These are phyloP conservation scores for Elgaria multicarinata DNA, from an alignment of 2,113 vertebrate genomes.

Conservation along the genomic window DNA sequence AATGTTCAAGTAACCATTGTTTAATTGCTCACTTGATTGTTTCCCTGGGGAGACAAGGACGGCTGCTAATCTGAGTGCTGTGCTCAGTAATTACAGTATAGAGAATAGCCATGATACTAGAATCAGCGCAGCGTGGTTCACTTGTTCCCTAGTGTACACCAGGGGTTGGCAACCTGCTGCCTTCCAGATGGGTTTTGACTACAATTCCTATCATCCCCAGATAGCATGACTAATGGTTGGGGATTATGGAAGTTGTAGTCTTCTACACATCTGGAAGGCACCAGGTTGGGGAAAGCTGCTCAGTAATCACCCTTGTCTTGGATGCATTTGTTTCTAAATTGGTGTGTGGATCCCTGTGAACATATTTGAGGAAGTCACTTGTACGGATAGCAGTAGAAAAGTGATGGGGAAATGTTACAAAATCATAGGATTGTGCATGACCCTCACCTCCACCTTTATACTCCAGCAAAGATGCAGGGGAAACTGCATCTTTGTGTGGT, in stretches of 20 bases:
- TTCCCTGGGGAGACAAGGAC: not conserved
- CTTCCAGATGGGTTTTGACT: no score
- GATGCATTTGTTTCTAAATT: not conserved
- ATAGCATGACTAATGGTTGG: no score
- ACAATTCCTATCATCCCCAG: no score
- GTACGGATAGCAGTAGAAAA: not conserved
- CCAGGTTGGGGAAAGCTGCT: not conserved
- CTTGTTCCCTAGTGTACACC: not conserved
- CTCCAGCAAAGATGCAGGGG: no score
- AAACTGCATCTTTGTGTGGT: no score
- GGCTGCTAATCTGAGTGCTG: not conserved
- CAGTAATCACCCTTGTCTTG: not conserved
- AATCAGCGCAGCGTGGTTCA: not conserved
- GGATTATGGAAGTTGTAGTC: no score
- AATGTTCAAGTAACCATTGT: not conserved
- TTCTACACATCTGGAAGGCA: no score
- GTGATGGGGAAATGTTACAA: not conserved
- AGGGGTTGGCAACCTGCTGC: no score
- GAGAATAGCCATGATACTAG: not conserved
- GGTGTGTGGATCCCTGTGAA: not conserved
- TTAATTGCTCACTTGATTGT: not conserved
- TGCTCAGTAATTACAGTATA: not conserved
- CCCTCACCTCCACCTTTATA: no score
- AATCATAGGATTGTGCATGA: no score
- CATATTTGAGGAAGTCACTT: not conserved